Evolutionary conservation across 2,113 vertebrate genomes (phyloP), one percentile per base, ranked within the genome.

Genomic region (Coptodon rendalli): DNA sequence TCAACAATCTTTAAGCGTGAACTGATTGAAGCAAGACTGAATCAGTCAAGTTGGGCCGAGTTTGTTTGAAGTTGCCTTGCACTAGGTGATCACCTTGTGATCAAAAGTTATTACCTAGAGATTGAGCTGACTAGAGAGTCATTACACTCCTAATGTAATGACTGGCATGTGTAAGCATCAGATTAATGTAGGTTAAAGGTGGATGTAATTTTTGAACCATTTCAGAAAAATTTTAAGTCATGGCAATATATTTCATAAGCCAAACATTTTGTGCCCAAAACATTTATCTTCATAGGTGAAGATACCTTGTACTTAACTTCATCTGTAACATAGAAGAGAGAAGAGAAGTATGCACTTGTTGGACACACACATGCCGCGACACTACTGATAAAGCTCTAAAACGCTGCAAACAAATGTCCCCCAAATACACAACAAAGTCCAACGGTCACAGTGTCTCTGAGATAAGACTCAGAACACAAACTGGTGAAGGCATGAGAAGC

Each of bases 391-490:
- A 84, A 80, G 50, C 6, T 7, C 3, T 17, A 34, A 80, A 31
- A 80, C 13, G 19, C 16, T 17, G 79, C 16, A 85, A 81, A 86
- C 78, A 59, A 61, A 52, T 40, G 22, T 81, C 34, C n/a, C 27
- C 27, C 82, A 85, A 88, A 89, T 50, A 89, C 71, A 82, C 89
- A 86, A 71, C 83, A 88, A 80, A 90, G 91, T 94, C 91, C 92
- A 92, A 90, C 2, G 66, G 92, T 91, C 89, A 85, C 34, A 56
- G 66, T n/a, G 38, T 90, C 56, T 83, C 34, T 19, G 73, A 82
- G 92, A 95, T 93, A 93, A 93, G 81, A 81, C 43, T 17, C 61
- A 14, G 36, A 66, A 80, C 63, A 86, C 50, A 78, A 22, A 85
- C 34, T 22, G 24, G 14, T 16, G 8, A n/a, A 82, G 1, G 45